Conservation (phyloP, 1,140 invertebrate species). For the Dolichoris vasculosae region DNA sequence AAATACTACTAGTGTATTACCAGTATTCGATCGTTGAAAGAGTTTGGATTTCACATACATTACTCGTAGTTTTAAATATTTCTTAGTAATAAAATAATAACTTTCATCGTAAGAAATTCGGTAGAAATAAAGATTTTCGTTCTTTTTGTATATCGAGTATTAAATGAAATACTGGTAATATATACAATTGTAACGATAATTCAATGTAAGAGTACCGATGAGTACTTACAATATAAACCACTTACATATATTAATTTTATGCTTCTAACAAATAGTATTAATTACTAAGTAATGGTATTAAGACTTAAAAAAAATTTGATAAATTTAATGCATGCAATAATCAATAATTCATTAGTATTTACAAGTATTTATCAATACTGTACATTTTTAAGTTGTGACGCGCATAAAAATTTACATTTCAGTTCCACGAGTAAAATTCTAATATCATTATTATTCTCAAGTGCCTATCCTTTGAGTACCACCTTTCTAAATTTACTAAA, state of each 20-base stretch:
- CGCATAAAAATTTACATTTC: no score
- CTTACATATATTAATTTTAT: background rate
- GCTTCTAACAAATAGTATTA: background rate
- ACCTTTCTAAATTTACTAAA: background rate
- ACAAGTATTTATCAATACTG: background rate
- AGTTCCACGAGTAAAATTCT: no score
- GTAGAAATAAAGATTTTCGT: background rate
- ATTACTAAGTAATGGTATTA: background rate
- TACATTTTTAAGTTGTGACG: background rate
- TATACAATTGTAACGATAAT: background rate
- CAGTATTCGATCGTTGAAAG: no score
- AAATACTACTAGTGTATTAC: no score
- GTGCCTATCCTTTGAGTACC: background rate
- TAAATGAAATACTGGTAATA: background rate
- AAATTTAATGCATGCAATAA: no score
- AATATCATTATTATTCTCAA: background rate
- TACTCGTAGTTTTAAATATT: no score
- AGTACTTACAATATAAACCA: background rate
- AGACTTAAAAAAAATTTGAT: no score
- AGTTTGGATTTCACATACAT: no score
- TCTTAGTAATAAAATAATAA: background rate
- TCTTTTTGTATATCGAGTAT: background rate
- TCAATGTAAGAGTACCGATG: background rate
- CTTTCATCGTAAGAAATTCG: background rate
- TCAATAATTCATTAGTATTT: background rate